Evolutionary conservation across 2,888 invertebrate species (phyloP).

Genomic region (Synergus gifuensis): DNA sequence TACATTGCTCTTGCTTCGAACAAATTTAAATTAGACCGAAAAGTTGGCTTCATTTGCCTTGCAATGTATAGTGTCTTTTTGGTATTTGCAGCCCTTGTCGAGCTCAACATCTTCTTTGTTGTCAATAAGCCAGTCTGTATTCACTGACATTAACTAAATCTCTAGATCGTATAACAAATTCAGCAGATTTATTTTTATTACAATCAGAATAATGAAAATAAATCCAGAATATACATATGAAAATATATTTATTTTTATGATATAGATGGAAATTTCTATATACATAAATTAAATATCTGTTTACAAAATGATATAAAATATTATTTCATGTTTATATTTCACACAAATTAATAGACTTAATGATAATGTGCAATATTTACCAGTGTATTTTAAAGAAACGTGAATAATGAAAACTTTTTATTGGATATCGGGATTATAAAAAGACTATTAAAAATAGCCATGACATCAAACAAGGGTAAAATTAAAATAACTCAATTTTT

Average conservation of each 20-base stretch:
- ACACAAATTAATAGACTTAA: background rate
- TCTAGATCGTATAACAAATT: conserved; percentile 21
- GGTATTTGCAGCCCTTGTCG: conserved; percentile 85
- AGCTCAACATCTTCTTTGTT: conserved; percentile 87
- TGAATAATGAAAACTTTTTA: background rate
- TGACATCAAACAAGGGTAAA: conserved; percentile 31
- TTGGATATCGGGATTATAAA: background rate
- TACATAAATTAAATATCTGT: background rate
- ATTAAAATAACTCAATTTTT: background rate
- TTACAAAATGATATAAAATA: background rate
- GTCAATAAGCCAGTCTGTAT: conserved; percentile 87
- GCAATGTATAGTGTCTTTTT: conserved; percentile 85
- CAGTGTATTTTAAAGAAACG: background rate
- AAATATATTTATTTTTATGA: conserved; percentile 23
- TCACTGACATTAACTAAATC: conserved; percentile 74
- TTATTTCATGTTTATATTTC: background rate
- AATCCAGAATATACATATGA: conserved; percentile 5
- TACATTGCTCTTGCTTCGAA: conserved; percentile 84
- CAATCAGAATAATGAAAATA: conserved; percentile 8
- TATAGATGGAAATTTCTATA: background rate
- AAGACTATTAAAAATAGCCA: conserved; percentile 15
- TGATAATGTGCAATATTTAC: background rate
- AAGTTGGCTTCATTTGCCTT: conserved; percentile 84
- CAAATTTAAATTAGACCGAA: conserved; percentile 85
- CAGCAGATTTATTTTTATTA: conserved; percentile 12